A percentile compares a stretch with the other conserved stretches of the same genome.
phyloP scores from a whole-genome alignment of 2,888 invertebrate species.

The Timandra comae region DNA sequence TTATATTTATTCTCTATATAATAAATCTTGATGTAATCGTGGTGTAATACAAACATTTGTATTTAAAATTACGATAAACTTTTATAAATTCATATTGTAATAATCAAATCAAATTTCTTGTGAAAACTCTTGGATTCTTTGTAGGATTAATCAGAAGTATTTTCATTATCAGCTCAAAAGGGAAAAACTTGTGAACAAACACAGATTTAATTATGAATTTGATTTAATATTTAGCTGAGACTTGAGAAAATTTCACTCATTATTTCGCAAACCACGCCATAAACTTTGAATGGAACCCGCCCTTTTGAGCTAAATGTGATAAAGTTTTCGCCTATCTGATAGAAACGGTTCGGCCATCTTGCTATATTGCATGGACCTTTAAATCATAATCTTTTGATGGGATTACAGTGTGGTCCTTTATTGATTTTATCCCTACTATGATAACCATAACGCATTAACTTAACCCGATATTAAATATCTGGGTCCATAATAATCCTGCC shows the following conservation, averaged over 20 bases:
- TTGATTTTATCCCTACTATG: slow-evolving; percentile 4
- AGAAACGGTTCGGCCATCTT: slow-evolving; percentile 32
- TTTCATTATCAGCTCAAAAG: slow-evolving; percentile 9
- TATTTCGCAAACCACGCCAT: slow-evolving; percentile 29
- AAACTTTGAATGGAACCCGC: slow-evolving; percentile 28
- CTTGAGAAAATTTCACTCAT: slow-evolving; percentile 34
- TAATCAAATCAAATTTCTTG: no score
- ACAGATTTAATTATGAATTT: slow-evolving; percentile 23
- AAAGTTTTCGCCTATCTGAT: slow-evolving; percentile 39
- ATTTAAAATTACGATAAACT: no score
- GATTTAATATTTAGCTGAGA: slow-evolving; percentile 25
- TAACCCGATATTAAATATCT: no score
- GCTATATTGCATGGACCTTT: slow-evolving; percentile 26
- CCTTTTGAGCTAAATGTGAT: slow-evolving; percentile 33
- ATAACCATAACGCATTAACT: no score
- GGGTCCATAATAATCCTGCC: no score
- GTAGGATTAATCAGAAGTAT: slow-evolving; percentile 3
- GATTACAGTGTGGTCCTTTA: slow-evolving; percentile 8
- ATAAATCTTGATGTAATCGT: no score
- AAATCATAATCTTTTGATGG: slow-evolving; percentile 18
- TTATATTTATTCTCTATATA: background rate
- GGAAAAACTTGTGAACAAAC: slow-evolving; percentile 14
- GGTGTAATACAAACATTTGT: no score
- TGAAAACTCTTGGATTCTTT: no score
- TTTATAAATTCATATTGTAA: no score